These are phyloP conservation scores for Melanotaenia duboulayi DNA, from an alignment of 2,113 vertebrate species.

Conservation along the genomic window DNA sequence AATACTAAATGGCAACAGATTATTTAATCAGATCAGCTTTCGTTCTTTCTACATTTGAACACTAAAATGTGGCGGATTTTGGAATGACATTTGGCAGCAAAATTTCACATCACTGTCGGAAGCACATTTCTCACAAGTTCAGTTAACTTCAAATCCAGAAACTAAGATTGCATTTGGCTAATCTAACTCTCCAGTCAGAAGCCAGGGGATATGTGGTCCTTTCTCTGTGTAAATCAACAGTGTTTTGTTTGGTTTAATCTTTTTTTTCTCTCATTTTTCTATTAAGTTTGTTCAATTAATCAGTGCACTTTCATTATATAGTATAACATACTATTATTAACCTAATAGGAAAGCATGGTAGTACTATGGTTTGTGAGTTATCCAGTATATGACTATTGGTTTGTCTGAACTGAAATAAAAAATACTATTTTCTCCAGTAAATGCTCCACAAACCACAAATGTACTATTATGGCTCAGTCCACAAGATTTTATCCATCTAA, in stretches of 20 bases:
- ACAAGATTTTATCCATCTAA: constrained; percentile 83
- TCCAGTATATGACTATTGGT: constrained; percentile 63
- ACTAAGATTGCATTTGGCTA: constrained; percentile 58
- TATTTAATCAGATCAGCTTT: constrained; percentile 13
- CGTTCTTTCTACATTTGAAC: constrained; percentile 19
- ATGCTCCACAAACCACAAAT: constrained; percentile 78
- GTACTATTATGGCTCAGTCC: constrained; percentile 82
- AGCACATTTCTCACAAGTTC: constrained; percentile 85
- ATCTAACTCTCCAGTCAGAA: constrained; percentile 57
- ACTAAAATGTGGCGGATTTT: constrained; percentile 23
- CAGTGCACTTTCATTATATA: constrained; percentile 96
- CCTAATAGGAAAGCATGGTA: constrained; percentile 83
- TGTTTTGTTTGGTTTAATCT: constrained; percentile 65
- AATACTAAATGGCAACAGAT: constrained; percentile 27
- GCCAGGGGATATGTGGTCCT: constrained; percentile 50
- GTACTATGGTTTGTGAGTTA: constrained; percentile 84
- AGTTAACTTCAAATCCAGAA: constrained; percentile 70
- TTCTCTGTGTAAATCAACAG: constrained; percentile 62
- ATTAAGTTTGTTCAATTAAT: constrained; percentile 77
- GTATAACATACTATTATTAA: constrained; percentile 85
- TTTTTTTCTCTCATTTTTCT: constrained; percentile 71
- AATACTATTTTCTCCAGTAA: constrained; percentile 72
- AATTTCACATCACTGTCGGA: constrained; percentile 82
- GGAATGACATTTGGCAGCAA: constrained; percentile 63
- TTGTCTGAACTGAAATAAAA: constrained; percentile 72